A percentile compares a stretch with the other conserved stretches of the same genome.
phyloP scores from a whole-genome alignment of 2,888 invertebrate species.

The Clusia tigrina region DNA sequence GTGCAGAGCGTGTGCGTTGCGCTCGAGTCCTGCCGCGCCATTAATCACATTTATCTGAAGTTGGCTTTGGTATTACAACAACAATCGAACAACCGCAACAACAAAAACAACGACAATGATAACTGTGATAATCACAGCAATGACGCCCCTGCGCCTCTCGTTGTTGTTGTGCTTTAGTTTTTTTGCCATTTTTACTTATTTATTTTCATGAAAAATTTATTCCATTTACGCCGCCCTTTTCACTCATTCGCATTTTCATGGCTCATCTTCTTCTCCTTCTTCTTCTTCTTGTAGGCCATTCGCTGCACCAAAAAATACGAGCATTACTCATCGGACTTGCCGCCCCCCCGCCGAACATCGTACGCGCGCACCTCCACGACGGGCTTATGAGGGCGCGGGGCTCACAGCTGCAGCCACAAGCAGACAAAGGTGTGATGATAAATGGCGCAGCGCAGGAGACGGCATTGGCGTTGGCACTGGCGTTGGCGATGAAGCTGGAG shows the following conservation, averaged over 20 bases:
- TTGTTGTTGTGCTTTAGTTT: neutral
- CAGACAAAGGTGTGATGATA: constrained; percentile 23
- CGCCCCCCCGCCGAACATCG: constrained; percentile 59
- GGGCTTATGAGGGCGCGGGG: constrained; percentile 43
- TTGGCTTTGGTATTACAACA: too few species aligned
- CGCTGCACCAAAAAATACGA: constrained; percentile 57
- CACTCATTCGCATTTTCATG: constrained; percentile 18
- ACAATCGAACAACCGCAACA: too few species aligned
- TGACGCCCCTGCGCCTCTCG: neutral
- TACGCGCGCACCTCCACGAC: constrained; percentile 59
- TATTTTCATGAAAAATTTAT: constrained; percentile 4
- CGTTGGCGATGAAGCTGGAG: too few species aligned
- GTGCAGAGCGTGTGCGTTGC: constrained; percentile 8
- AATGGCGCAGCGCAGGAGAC: constrained; percentile 19
- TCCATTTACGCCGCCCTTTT: constrained; percentile 22
- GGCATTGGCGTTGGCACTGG: too few species aligned
- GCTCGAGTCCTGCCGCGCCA: constrained; percentile 36
- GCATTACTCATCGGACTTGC: constrained; percentile 55
- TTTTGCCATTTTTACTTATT: neutral
- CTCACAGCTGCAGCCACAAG: constrained; percentile 4
- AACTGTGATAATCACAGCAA: neutral
- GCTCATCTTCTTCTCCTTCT: too few species aligned
- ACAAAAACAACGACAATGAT: too few species aligned
- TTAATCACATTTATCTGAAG: constrained; percentile 51
- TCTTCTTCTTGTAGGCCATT: constrained; percentile 51